Evolutionary conservation across 92 coral and sea anemone genomes (phyloP).

Genomic region (Zoanthus solanderi): DNA sequence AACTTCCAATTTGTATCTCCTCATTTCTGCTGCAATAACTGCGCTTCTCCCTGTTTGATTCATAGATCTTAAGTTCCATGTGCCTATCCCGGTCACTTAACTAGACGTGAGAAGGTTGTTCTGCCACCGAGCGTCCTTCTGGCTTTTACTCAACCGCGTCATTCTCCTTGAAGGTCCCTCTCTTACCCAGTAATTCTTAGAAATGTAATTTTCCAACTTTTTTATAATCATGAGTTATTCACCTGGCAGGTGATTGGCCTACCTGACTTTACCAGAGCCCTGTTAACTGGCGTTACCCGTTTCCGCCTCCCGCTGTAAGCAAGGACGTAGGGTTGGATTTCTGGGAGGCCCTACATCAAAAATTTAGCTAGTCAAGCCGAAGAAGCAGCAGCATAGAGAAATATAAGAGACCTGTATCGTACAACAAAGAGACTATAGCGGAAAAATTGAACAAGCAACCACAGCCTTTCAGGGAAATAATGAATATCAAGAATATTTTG

Average conservation of each 20-base stretch:
- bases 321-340: too few relatives aligned
- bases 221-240: neutral
- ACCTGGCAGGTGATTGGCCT: neutral
- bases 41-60: neutral
- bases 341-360: neutral
- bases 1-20: neutral
- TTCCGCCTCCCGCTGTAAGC: neutral
- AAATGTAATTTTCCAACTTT: neutral
- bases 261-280: neutral
- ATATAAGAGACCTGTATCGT: neutral
- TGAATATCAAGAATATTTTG: constrained; percentile 51
- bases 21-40: neutral
- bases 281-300: neutral
- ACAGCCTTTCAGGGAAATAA: too few relatives aligned
- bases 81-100: neutral
- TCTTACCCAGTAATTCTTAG: neutral
- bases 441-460: too few relatives aligned
- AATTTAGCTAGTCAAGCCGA: neutral
- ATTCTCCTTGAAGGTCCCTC: neutral
- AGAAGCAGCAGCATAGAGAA: neutral
- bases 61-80: neutral
- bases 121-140: neutral
- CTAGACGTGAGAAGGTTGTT: neutral
- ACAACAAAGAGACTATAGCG: too few relatives aligned
- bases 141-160: neutral